Conservation (phyloP, 2,888 invertebrate species). For the Cenopis cana region DNA sequence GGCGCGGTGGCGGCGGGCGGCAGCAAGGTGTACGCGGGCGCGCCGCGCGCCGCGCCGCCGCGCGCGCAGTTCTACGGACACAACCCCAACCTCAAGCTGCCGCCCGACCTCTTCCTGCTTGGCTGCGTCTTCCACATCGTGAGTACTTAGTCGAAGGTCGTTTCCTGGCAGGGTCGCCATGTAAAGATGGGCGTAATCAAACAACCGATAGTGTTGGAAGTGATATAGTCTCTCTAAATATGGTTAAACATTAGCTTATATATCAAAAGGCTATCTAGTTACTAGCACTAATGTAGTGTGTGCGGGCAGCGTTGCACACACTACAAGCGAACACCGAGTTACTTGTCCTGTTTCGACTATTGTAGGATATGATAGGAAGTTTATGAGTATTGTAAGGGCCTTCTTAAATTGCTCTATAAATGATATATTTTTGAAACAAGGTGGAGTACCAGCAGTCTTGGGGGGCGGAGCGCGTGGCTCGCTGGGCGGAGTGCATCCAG, state of each 20-base stretch:
- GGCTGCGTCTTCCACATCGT: constrained; percentile 97
- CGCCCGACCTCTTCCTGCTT: constrained; percentile 94
- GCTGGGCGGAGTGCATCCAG: constrained; percentile 90
- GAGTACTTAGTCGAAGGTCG: constrained; percentile 53
- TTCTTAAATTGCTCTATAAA: too few species aligned
- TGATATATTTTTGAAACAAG: constrained; percentile 58
- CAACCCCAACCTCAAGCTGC: constrained; percentile 95
- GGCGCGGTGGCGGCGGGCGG: constrained; percentile 43
- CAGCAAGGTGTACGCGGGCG: constrained; percentile 75
- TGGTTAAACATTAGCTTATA: too few species aligned
- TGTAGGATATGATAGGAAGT: too few species aligned
- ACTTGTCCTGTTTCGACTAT: too few species aligned
- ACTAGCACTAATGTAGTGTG: too few species aligned
- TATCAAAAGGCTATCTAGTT: too few species aligned
- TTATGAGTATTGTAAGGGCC: too few species aligned
- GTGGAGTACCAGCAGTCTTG: constrained; percentile 91
- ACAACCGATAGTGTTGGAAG: too few species aligned
- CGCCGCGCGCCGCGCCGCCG: constrained; percentile 83
- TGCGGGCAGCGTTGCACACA: too few species aligned
- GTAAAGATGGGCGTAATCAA: too few species aligned
- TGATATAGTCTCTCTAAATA: too few species aligned
- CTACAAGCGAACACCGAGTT: background rate
- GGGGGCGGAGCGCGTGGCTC: constrained; percentile 84
- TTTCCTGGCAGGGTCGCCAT: too few species aligned
- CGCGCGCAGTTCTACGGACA: constrained; percentile 95